Percentiles rank a stretch among this genome's conserved stretches.
phyloP scores from a whole-genome alignment of 2,797 vertebrate genomes.

The Spatula versicolor region DNA sequence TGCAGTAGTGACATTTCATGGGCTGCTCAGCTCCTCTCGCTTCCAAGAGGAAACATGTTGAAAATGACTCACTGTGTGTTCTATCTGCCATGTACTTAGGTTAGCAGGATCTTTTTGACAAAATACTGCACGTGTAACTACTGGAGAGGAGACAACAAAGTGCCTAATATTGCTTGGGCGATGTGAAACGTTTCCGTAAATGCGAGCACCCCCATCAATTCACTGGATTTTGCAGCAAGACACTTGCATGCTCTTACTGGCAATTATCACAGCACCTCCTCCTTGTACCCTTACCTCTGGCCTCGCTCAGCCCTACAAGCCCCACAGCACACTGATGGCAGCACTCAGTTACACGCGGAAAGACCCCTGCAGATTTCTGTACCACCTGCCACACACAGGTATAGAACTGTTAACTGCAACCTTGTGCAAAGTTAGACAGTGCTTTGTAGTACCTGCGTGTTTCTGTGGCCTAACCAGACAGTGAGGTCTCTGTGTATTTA shows the following conservation, averaged over 20 bases:
- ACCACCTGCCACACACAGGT: background rate
- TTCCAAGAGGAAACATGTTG: background rate
- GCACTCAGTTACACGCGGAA: background rate
- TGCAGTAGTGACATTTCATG: background rate
- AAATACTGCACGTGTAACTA: background rate
- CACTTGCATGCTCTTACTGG: background rate
- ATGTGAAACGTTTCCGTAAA: background rate
- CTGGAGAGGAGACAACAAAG: background rate
- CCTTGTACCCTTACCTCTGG: no score
- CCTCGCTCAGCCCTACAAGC: background rate
- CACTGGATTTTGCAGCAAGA: background rate
- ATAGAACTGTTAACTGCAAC: background rate
- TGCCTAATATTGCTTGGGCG: background rate
- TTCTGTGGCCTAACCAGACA: background rate
- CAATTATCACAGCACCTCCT: background rate
- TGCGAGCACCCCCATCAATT: background rate
- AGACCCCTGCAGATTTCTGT: background rate
- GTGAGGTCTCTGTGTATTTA: fast-evolving
- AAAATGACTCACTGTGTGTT: background rate
- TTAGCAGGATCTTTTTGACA: background rate
- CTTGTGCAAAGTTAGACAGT: background rate
- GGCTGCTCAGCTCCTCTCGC: background rate
- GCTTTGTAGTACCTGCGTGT: background rate
- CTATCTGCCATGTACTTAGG: background rate
- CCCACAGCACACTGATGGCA: background rate